Percentiles rank a stretch among this genome's conserved stretches.
Evolutionary conservation across 2,113 vertebrate species (phyloP).

Genomic region (Trinectes maculatus): DNA sequence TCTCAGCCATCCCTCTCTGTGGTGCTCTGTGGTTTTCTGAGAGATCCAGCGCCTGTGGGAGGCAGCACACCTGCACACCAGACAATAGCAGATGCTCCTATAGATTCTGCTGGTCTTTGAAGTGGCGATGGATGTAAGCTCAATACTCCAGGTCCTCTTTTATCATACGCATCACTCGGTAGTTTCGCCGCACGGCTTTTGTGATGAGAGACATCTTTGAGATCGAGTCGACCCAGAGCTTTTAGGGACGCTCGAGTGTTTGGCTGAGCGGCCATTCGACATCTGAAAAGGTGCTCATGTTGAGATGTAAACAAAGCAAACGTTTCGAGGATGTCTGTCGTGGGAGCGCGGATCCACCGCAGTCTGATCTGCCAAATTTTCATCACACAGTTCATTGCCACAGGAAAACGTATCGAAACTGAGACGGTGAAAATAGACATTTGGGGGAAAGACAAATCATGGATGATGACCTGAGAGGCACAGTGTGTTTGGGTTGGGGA

Average conservation of each 20-base stretch:
- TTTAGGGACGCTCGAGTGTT: constrained; percentile 65
- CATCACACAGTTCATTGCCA: constrained; percentile 37
- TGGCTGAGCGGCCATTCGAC: constrained; percentile 57
- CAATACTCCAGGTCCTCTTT: constrained; percentile 53
- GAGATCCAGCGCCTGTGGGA: constrained; percentile 55
- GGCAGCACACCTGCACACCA: constrained; percentile 77
- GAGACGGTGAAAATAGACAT: constrained; percentile 52
- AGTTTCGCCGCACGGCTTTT: constrained; percentile 69
- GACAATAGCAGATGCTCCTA: constrained; percentile 68
- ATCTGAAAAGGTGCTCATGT: constrained; percentile 50
- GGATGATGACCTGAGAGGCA: constrained; percentile 44
- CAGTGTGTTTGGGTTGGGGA: constrained; percentile 50
- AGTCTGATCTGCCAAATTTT: neutral
- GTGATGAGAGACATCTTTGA: constrained; percentile 61
- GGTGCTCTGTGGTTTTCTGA: constrained; percentile 39
- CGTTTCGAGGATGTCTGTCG: neutral
- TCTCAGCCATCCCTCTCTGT: constrained; percentile 56
- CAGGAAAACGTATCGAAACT: constrained; percentile 47
- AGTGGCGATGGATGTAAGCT: constrained; percentile 70
- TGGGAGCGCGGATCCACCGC: neutral
- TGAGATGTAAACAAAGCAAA: constrained; percentile 15
- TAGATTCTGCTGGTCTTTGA: constrained; percentile 75
- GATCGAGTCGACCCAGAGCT: constrained; percentile 41
- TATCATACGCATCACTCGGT: constrained; percentile 55
- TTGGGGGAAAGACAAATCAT: constrained; percentile 4